Evolutionary conservation across 1,140 invertebrate species (phyloP), one percentile per base, ranked within the genome.

Genomic region (Dolichoris vasculosae): DNA sequence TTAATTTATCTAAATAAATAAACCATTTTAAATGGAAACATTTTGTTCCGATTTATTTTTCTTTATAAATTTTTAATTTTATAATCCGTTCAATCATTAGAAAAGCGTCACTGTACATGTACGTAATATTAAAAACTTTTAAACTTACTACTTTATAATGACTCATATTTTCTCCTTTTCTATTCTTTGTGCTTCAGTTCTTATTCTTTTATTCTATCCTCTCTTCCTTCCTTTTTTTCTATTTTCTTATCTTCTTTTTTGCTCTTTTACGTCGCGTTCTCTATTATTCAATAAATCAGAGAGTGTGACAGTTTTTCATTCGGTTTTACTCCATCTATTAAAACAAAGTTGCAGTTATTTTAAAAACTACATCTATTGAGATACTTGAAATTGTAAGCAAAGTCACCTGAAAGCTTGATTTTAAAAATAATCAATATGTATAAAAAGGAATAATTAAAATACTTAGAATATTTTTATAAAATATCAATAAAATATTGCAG

Each of bases 341-440:
- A 30, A 82, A 75, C 30, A 82, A 71, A 82, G 26, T 71, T 82
- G 43, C 8, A 2, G 2, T 75, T n/a, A 1, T 43, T 59, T 43
- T 55, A 82, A 82, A 73, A 59, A 73, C n/a, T 30, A 48, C 35
- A 38, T 69, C 55, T 35, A 59, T 40, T 35, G 48, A 17, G n/a
- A 73, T 73, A 59, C 46, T 82, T 73, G 43, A 43, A 51, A 38
- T 43, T 40, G 8, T 11, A 51, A 32, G 32, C 9, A 9, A 20
- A 71, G 64, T 48, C 38, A 63, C 32, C 13, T 35, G 15, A 46
- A 48, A 38, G 15, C 55, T 32, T 17, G 26, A 64, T 4, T n/a
- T 0, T n/a, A 9, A 38, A 15, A 43, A 40, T 38, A 43, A 64
- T 64, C 17, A 26, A 43, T 75, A 13, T 75, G n/a, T 43, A 4